These are phyloP conservation scores for Crenuchus spilurus DNA, from an alignment of 2,797 vertebrate species.

Conservation along the genomic window DNA sequence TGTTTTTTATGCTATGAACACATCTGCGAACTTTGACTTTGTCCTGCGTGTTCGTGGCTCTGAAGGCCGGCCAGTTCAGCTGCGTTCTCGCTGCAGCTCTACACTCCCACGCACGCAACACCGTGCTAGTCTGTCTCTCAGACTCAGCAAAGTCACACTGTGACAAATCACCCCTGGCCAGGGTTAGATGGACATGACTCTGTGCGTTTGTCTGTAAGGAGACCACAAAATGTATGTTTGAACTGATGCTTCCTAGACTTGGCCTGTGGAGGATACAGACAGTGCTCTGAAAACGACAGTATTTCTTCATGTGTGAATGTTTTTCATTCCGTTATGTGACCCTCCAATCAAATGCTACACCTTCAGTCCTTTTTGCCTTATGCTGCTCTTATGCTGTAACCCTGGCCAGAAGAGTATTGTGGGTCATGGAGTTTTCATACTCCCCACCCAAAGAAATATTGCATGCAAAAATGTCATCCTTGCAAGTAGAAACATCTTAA, in stretches of 20 bases:
- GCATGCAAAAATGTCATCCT: no score
- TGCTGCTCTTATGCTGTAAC: neutral
- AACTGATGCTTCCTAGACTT: no score
- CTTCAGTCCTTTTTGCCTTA: neutral
- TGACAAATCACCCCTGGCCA: conserved; percentile 67
- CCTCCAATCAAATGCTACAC: neutral
- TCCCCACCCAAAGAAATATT: neutral
- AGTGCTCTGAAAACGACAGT: neutral
- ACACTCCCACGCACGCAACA: conserved; percentile 81
- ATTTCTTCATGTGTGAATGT: neutral
- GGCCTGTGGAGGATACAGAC: neutral
- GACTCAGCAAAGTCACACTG: conserved; percentile 86
- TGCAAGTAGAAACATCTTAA: no score
- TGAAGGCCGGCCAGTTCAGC: conserved; percentile 70
- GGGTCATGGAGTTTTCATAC: neutral
- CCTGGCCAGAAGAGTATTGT: neutral
- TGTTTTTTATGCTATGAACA: conserved; percentile 96
- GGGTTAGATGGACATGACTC: neutral
- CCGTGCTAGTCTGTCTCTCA: conserved; percentile 79
- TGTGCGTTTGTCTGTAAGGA: neutral
- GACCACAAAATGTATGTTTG: neutral
- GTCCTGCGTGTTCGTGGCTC: conserved; percentile 84
- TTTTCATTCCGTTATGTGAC: neutral
- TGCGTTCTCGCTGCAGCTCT: conserved; percentile 80
- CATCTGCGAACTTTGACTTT: conserved; percentile 90